These are phyloP conservation scores for Naso thynnoides DNA, from an alignment of 2,797 vertebrate genomes.

Conservation along the genomic window DNA sequence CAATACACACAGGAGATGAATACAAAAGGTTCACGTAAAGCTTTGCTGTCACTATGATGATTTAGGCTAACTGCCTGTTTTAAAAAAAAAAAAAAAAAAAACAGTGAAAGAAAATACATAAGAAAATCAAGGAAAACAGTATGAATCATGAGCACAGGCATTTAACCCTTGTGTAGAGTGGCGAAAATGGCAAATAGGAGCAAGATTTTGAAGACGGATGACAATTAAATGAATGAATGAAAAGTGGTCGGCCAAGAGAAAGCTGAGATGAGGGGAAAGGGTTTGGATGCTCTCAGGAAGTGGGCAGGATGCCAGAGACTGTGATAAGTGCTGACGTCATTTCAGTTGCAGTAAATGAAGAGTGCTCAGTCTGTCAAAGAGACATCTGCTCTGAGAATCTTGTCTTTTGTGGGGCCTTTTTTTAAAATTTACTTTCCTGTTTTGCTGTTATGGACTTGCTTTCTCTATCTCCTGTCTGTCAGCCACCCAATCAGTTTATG, in stretches of 20 bases:
- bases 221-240: slow-evolving; percentile 38
- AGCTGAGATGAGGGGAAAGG: neutral
- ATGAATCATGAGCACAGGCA: neutral
- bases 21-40: no score
- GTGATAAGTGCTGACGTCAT: slow-evolving; percentile 58
- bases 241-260: slow-evolving; percentile 30
- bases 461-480: neutral
- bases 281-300: slow-evolving; percentile 47
- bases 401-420: neutral
- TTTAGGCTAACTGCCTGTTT: neutral
- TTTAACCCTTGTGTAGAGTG: slow-evolving; percentile 2
- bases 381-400: slow-evolving; percentile 54
- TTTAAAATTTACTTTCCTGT: neutral
- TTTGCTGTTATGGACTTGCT: neutral
- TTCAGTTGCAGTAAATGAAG: slow-evolving; percentile 41
- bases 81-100: neutral
- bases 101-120: no score
- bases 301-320: slow-evolving; percentile 49
- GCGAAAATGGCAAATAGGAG: slow-evolving; percentile 5
- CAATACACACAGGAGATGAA: neutral
- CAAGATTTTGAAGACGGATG: slow-evolving; percentile 20
- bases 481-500: slow-evolving; percentile 11
- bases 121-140: neutral
- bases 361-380: slow-evolving; percentile 50
- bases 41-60: neutral